Percentiles rank a stretch among this genome's conserved stretches.
Evolutionary conservation across 2,888 invertebrate species (phyloP).

Genomic region (Leistus spinibarbis): DNA sequence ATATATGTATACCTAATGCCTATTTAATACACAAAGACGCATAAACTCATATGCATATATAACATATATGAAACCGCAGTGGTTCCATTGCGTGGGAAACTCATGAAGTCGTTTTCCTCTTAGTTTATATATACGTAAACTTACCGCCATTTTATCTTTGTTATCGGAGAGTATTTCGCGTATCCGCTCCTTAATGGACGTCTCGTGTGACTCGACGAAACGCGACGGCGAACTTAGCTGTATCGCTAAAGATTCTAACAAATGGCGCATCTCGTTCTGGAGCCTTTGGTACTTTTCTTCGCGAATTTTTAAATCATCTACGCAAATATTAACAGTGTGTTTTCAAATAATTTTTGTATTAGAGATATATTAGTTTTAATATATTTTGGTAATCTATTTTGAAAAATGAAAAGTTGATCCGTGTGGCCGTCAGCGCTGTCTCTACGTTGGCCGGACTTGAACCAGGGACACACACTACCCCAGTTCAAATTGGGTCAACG

Average conservation of each 20-base stretch:
- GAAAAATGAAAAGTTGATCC: slow-evolving; percentile 11
- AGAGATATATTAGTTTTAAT: background rate
- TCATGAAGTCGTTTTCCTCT: background rate
- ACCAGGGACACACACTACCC: background rate
- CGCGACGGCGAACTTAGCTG: slow-evolving; percentile 72
- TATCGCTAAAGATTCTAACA: slow-evolving; percentile 74
- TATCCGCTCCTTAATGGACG: slow-evolving; percentile 78
- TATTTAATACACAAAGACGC: too few species aligned
- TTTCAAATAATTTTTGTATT: background rate
- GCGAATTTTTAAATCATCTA: slow-evolving; percentile 72
- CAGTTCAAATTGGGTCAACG: slow-evolving; percentile 11
- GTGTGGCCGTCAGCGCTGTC: background rate
- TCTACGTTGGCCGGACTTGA: slow-evolving; percentile 5
- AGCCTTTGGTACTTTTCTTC: slow-evolving; percentile 72
- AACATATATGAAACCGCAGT: background rate
- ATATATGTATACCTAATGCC: too few species aligned
- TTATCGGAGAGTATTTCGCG: slow-evolving; percentile 77
- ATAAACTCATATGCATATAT: background rate
- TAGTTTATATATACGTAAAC: slow-evolving; percentile 42
- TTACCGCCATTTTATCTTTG: slow-evolving; percentile 77
- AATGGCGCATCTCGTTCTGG: slow-evolving; percentile 71
- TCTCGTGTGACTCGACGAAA: slow-evolving; percentile 79
- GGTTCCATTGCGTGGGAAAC: background rate
- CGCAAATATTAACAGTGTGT: slow-evolving; percentile 37
- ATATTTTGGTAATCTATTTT: background rate